These are phyloP conservation scores for Limonius californicus DNA, from an alignment of 1,140 invertebrate genomes.

Conservation along the genomic window DNA sequence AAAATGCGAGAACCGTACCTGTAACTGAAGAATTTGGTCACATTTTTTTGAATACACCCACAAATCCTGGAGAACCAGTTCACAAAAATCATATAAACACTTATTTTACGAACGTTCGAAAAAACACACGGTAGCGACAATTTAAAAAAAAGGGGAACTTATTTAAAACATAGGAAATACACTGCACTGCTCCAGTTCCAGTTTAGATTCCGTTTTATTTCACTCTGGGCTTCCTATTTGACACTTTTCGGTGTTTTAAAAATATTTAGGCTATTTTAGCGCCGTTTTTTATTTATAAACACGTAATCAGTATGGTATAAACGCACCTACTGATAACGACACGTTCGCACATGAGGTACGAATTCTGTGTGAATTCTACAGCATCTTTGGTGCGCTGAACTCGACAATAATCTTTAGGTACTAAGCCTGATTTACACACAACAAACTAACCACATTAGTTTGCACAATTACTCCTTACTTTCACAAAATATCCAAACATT, in stretches of 20 bases:
- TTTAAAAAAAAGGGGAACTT: too few species aligned
- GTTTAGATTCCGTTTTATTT: not conserved
- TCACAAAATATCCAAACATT: too few species aligned
- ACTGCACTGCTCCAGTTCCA: not conserved
- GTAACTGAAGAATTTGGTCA: not conserved
- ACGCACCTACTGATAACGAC: not conserved
- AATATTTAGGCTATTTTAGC: too few species aligned
- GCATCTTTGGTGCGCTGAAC: conserved; percentile 12
- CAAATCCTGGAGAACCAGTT: not conserved
- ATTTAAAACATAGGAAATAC: too few species aligned
- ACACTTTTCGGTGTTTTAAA: too few species aligned
- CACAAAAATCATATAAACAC: not conserved
- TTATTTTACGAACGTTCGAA: too few species aligned
- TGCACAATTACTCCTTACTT: too few species aligned
- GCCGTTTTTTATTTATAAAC: conserved; percentile 7
- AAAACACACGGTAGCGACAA: too few species aligned
- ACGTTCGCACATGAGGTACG: not conserved
- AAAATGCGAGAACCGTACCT: not conserved
- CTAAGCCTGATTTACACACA: not conserved
- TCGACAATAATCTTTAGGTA: conserved; percentile 12
- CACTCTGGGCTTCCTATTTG: too few species aligned
- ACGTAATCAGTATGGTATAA: not conserved
- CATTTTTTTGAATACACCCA: not conserved
- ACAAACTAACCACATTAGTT: too few species aligned
- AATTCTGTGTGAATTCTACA: conserved; percentile 9